Percentiles rank a stretch among this genome's conserved stretches.
Conservation (phyloP, 2,797 vertebrate species). For the Mormyrops boulengeri region DNA sequence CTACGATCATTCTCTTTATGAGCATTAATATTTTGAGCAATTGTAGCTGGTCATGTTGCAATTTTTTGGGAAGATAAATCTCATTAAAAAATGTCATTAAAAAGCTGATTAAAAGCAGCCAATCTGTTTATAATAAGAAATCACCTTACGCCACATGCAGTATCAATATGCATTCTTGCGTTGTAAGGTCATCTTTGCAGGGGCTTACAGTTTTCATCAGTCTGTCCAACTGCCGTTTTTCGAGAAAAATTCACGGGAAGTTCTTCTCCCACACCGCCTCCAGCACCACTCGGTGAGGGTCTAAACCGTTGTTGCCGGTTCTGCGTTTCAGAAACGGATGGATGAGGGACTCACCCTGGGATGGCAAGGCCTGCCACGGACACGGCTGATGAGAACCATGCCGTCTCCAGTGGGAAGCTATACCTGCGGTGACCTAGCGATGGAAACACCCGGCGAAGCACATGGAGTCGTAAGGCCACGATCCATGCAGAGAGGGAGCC, state of each 20-base stretch:
- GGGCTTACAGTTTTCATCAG: background rate
- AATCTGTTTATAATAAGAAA: background rate
- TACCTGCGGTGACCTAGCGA: slow-evolving; percentile 37
- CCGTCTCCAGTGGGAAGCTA: slow-evolving; percentile 33
- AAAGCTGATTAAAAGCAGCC: background rate
- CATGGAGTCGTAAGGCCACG: slow-evolving; percentile 40
- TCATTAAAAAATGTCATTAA: background rate
- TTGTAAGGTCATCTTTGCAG: background rate
- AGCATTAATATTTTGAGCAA: background rate
- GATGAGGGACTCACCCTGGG: slow-evolving; percentile 39
- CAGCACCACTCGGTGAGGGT: background rate
- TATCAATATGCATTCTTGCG: background rate
- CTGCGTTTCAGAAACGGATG: slow-evolving; percentile 58
- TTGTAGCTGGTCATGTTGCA: background rate
- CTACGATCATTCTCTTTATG: background rate
- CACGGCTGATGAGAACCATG: slow-evolving; percentile 30
- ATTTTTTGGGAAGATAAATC: background rate
- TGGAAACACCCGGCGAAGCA: slow-evolving; percentile 46
- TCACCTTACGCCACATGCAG: background rate
- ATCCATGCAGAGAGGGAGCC: slow-evolving; percentile 36
- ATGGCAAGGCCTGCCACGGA: slow-evolving; percentile 37
- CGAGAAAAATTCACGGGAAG: background rate
- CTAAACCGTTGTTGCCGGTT: background rate
- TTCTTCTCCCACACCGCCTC: too few species aligned
- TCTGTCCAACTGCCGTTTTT: background rate